Evolutionary conservation across 2,888 invertebrate genomes (phyloP).

Genomic region (Lutraria lutraria): DNA sequence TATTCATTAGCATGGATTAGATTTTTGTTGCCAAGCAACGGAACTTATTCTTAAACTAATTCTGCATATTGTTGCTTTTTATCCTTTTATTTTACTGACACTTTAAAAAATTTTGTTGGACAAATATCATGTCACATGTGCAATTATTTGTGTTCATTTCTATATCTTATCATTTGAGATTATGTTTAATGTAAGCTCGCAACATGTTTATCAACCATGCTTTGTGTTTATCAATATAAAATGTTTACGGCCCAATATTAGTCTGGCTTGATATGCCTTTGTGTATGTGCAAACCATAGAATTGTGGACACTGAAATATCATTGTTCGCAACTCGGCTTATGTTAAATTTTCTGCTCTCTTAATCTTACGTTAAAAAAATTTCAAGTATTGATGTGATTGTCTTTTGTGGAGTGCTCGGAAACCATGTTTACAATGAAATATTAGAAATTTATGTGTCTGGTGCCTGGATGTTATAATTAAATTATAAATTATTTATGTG

Average conservation of each 20-base stretch:
- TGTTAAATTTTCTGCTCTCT: too few species aligned
- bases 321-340: too few species aligned
- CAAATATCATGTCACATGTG: background rate
- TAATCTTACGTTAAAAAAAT: too few species aligned
- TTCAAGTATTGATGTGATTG: too few species aligned
- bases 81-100: background rate
- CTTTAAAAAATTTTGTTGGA: background rate
- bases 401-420: too few species aligned
- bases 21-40: slow-evolving; percentile 3
- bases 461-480: background rate
- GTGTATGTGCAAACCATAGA: background rate
- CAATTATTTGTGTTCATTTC: background rate
- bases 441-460: background rate
- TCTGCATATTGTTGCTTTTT: slow-evolving; percentile 1
- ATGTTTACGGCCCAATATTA: background rate
- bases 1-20: background rate
- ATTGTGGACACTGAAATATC: too few species aligned
- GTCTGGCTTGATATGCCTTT: background rate
- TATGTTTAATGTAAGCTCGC: background rate
- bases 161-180: background rate
- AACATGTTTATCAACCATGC: background rate
- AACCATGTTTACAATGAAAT: too few species aligned
- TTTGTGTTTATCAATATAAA: background rate
- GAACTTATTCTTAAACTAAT: background rate
- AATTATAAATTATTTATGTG: background rate